Evolutionary conservation across 2,797 vertebrate species (phyloP).

Genomic region (Atherinosoma microstoma): DNA sequence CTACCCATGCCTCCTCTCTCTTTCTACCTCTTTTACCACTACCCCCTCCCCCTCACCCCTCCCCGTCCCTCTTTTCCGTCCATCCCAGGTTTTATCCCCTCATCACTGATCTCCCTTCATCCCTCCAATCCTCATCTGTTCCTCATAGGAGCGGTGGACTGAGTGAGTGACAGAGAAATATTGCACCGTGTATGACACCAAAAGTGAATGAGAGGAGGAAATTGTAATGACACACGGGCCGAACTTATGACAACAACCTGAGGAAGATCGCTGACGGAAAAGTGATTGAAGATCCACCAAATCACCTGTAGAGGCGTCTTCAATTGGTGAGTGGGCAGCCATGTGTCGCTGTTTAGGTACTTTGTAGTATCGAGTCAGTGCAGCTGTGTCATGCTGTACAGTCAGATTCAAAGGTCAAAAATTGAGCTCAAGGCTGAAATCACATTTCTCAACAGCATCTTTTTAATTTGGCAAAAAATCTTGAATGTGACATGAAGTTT

Average conservation of each 20-base stretch:
- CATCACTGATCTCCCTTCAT: slow-evolving; percentile 87
- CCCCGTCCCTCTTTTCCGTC: slow-evolving; percentile 60
- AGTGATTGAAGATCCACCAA: slow-evolving; percentile 38
- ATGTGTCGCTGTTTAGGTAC: slow-evolving; percentile 22
- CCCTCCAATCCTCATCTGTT: slow-evolving; percentile 87
- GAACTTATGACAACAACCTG: slow-evolving; percentile 60
- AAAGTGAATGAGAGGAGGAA: slow-evolving; percentile 70
- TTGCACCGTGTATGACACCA: slow-evolving; percentile 51
- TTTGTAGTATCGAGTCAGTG: slow-evolving; percentile 1
- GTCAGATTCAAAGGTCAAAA: slow-evolving; percentile 4
- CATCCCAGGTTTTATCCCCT: slow-evolving; percentile 84
- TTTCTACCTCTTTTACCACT: slow-evolving; percentile 54
- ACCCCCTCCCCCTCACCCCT: not conserved
- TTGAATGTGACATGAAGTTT: not conserved
- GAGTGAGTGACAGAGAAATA: slow-evolving; percentile 66
- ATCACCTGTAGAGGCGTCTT: slow-evolving; percentile 39
- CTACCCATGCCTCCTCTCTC: slow-evolving; percentile 39
- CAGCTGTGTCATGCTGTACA: slow-evolving; percentile 18
- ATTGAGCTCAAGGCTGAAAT: slow-evolving; percentile 10
- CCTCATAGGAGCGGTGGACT: slow-evolving; percentile 73
- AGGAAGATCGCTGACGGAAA: slow-evolving; percentile 45
- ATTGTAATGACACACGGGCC: slow-evolving; percentile 35
- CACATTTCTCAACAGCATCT: not conserved
- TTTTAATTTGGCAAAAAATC: not conserved
- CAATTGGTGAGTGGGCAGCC: slow-evolving; percentile 66